Evolutionary conservation across 2,113 vertebrate genomes (phyloP), one percentile per base, ranked within the genome.

Genomic region (Nesospiza acunhae): DNA sequence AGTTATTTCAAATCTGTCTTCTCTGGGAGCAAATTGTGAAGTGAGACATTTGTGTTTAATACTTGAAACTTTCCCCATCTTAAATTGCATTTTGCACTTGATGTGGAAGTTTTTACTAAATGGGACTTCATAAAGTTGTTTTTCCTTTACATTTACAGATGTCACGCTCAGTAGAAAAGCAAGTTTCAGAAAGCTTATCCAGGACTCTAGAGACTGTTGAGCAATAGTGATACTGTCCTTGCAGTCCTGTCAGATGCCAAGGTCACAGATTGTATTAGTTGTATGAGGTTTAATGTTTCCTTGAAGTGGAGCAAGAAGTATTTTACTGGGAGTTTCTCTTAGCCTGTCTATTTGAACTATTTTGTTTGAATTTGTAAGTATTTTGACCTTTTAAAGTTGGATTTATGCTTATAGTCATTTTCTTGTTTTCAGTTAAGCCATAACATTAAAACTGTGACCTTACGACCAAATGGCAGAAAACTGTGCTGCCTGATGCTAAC

Each of bases 371-470:
- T 50, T 35, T 64, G 5, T 60, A 46, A 81, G 64, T 52, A 18
- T 60, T 79, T 88, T 31, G 4, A 21, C 9, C 15, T 77, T 95
- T 60, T 39, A 18, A 55, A 92, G 56, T n/a, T 53, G 14, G 5
- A 13, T 87, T 76, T 74, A 7, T 75, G 56, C 58, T 95, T 47
- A 78, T n/a, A 30, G 27, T 94, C 13, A 2, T 26, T 56, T 95
- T 84, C 96, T 91, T 74, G 74, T 77, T 90, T 96, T 69, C 91
- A 99, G 99, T 97, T 99, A 95, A 99, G 98, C 98, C 99, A 99
- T 97, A 99, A 99, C 76, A 98, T 99, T 97, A 99, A 99, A 98
- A 98, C 93, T 77, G 97, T 99, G 73, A 97, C 93, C 56, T 96
- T 99, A 95, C 93, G 97, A 93, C 98, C 98, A 28, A 98, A 96